Evolutionary conservation across 1,140 invertebrate genomes (phyloP).

Genomic region (Drosophila persimilis): DNA sequence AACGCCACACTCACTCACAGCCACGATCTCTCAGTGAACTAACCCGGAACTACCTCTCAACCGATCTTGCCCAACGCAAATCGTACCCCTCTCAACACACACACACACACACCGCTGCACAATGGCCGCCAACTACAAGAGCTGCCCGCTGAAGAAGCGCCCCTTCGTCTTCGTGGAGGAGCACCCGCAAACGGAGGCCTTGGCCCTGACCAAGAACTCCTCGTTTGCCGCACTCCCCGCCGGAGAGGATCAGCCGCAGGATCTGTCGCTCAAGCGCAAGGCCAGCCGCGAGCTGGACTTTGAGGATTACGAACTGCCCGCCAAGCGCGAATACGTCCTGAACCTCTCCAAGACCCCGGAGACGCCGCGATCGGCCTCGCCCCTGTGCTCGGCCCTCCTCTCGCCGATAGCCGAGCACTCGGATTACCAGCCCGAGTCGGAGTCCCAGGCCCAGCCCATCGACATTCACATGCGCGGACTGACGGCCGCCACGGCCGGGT

Average conservation of each 20-base stretch:
- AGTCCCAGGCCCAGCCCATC: conserved; percentile 38
- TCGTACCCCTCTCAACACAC: conserved; percentile 6
- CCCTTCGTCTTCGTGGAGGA: conserved; percentile 87
- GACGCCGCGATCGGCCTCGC: conserved; percentile 30
- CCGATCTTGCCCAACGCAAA: conserved; percentile 21
- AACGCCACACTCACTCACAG: conserved; percentile 14
- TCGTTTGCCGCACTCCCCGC: conserved; percentile 26
- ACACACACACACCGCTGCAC: conserved; percentile 8
- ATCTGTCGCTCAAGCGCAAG: conserved; percentile 83
- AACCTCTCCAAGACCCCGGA: conserved; percentile 72
- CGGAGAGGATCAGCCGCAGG: conserved; percentile 86
- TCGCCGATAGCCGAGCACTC: conserved; percentile 56
- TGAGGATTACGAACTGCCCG: conserved; percentile 62
- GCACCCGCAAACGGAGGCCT: conserved; percentile 69
- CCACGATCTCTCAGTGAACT: too few species aligned
- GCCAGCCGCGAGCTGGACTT: conserved; percentile 35
- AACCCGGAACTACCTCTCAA: conserved; percentile 1
- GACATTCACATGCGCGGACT: conserved; percentile 74
- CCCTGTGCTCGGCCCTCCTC: conserved; percentile 50
- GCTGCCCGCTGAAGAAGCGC: conserved; percentile 94
- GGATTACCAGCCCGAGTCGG: conserved; percentile 47
- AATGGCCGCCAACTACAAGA: conserved; percentile 88
- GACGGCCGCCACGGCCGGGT: conserved; percentile 61
- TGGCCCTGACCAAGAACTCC: conserved; percentile 65
- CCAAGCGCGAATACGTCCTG: conserved; percentile 75